A percentile compares a stretch with the other conserved stretches of the same genome.
phyloP scores from a whole-genome alignment of 2,113 vertebrate genomes.

The Pluvianellus socialis region DNA sequence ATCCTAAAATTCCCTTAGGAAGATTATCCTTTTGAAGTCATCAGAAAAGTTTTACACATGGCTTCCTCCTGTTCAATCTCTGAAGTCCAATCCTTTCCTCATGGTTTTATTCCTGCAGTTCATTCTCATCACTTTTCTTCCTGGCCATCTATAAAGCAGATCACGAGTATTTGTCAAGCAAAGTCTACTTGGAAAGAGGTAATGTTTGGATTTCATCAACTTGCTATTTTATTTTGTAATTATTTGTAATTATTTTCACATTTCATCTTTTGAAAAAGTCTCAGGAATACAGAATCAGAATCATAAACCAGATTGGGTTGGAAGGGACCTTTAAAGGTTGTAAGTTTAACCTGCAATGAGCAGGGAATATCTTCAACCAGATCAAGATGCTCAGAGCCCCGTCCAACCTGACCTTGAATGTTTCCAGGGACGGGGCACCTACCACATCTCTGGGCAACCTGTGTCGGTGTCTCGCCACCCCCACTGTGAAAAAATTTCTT shows the following conservation, averaged over 20 bases:
- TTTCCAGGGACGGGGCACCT: neutral
- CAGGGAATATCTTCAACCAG: neutral
- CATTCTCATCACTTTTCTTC: neutral
- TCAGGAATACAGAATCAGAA: neutral
- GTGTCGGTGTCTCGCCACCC: too few relatives aligned
- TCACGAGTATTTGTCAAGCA: fast-evolving
- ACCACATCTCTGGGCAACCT: neutral
- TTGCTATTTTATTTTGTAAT: neutral
- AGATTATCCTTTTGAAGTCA: neutral
- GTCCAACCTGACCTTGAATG: neutral
- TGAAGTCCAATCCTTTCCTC: neutral
- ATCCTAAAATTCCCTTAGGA: neutral
- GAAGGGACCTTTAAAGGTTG: neutral
- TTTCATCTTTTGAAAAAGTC: neutral
- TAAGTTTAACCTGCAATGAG: neutral
- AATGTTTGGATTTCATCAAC: neutral
- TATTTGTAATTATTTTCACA: neutral
- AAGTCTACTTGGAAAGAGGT: neutral
- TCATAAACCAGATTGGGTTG: neutral
- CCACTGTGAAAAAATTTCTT: neutral
- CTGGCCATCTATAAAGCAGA: neutral
- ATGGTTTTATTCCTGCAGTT: neutral
- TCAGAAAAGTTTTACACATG: neutral
- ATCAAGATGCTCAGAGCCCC: neutral
- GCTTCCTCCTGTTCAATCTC: neutral